Base-by-base conservation (phyloP, 2,797 vertebrate genomes). In the Sebastes cheni region DNA sequence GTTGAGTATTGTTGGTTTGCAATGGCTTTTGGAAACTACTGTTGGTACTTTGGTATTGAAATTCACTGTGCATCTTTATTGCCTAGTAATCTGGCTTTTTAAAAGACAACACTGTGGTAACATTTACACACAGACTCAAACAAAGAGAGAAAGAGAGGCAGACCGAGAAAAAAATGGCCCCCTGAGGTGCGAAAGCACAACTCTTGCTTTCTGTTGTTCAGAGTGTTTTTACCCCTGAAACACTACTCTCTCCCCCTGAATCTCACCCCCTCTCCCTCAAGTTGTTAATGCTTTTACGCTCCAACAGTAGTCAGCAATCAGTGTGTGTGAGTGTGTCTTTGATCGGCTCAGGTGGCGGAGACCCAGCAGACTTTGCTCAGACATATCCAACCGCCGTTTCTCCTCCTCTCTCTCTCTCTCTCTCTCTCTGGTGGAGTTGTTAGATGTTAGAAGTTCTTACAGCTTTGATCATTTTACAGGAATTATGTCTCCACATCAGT, bases 291-390 rank as follows among this genome's bases (percentile, higher is more conserved):
- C 78, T 74, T 90, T 87, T 80, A 83, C 29, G 4, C 77, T 82
- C 75, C 5, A 83, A 86, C 85, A 75, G 80, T 79, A 78, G 86
- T 82, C 50, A 46, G 77, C 50, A 36, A 73, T 80, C 62, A 56
- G 42, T 66, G 4, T 72, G 75, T 83, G 77, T 64, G 61, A 27
- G 82, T 64, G 52, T 66, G 70, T 84, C 85, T 93, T 91, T 92
- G 89, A 92, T 92, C 90, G 16, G 81, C 75, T 89, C 76, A 84
- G 86, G 88, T 88, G 91, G 90, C 46, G 2, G 30, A 85, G 73
- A 81, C 79, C 84, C 67, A 80, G 82, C 70, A 88, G 86, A 85
- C 75, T 85, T 84, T 90, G 92, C 85, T 89, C 81, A 91, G 89
- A 89, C 93, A 87, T 79, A 91, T 89, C 77, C 75, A 54, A 71